Evolutionary conservation across 2,113 vertebrate genomes (phyloP).

Genomic region (Actenoides hombroni): DNA sequence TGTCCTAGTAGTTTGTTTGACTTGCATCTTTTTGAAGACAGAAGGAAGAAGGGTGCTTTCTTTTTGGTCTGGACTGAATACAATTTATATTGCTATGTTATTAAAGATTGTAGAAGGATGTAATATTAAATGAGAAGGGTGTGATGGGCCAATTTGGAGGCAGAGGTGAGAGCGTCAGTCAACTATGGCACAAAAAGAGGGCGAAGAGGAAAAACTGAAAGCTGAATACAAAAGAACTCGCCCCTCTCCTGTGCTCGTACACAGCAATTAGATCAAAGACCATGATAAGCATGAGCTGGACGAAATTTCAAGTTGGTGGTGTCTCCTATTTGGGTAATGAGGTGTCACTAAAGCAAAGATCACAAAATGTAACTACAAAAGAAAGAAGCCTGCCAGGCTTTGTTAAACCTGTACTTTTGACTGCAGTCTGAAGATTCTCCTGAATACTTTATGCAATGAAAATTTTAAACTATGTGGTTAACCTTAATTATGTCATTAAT

Average conservation of each 20-base stretch:
- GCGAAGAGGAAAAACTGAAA: neutral
- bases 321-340: constrained; percentile 22
- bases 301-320: neutral
- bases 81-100: neutral
- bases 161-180: neutral
- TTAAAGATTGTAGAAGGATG: neutral
- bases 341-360: neutral
- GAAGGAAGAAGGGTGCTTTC: neutral
- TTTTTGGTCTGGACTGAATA: neutral
- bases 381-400: constrained; percentile 38
- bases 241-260: neutral
- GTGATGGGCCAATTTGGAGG: neutral
- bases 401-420: constrained; percentile 24
- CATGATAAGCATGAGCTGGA: neutral
- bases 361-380: constrained; percentile 29
- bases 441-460: neutral
- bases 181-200: neutral
- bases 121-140: neutral
- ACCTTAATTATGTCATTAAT: neutral
- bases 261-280: constrained; percentile 13
- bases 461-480: constrained; percentile 35
- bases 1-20: neutral
- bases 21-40: neutral
- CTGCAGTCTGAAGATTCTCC: neutral
- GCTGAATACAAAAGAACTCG: neutral